Evolutionary conservation across 2,797 vertebrate species (phyloP).

Genomic region (Vespertilio murinus): DNA sequence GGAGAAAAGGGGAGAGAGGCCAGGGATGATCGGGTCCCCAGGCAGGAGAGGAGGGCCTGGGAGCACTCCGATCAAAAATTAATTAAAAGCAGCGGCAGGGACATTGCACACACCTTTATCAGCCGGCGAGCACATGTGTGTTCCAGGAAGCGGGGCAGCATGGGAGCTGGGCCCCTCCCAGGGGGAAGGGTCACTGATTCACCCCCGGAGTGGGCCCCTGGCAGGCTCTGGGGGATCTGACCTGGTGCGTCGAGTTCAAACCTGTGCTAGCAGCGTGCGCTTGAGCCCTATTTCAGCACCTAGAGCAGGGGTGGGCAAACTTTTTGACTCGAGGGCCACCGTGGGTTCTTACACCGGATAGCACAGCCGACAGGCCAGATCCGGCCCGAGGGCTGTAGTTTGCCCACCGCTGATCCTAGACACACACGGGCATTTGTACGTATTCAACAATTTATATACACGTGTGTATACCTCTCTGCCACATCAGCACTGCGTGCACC

Average conservation of each 20-base stretch:
- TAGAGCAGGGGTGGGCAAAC: too few relatives aligned
- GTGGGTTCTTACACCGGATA: too few relatives aligned
- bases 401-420: too few relatives aligned
- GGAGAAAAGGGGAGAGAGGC: slow-evolving; percentile 16
- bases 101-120: not conserved
- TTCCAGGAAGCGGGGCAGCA: not conserved
- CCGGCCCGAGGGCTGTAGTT: too few relatives aligned
- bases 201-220: not conserved
- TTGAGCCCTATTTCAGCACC: not conserved
- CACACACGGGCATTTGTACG: not conserved
- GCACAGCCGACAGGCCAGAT: too few relatives aligned
- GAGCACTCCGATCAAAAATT: slow-evolving; percentile 61
- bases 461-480: not conserved
- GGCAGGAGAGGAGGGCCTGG: slow-evolving; percentile 74
- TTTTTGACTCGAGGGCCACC: too few relatives aligned
- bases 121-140: accelerated
- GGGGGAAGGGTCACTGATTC: not conserved
- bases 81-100: not conserved
- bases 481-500: not conserved
- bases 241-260: not conserved
- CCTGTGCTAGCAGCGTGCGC: too few relatives aligned
- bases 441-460: not conserved
- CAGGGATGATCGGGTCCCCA: not conserved
- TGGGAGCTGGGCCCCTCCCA: not conserved
- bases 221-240: not conserved